Evolutionary conservation across 2,888 invertebrate species (phyloP).

Genomic region (Chrysolina haemoptera): DNA sequence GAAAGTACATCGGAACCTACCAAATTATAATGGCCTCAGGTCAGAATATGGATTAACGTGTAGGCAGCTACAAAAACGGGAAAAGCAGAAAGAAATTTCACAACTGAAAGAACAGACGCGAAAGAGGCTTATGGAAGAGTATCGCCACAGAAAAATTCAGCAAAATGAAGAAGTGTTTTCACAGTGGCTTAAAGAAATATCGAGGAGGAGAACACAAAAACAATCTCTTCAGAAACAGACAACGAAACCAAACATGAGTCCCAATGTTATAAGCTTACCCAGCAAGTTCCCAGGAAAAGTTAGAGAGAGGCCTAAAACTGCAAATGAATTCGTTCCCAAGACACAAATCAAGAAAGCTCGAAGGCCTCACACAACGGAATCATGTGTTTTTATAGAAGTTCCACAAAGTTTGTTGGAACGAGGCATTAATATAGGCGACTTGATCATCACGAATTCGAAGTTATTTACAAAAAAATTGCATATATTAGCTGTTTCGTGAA

Average conservation of each 20-base stretch:
- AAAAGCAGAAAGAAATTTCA: constrained; percentile 66
- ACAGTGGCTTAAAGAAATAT: constrained; percentile 70
- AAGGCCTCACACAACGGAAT: constrained; percentile 61
- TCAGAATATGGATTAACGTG: constrained; percentile 73
- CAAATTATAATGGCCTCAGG: constrained; percentile 71
- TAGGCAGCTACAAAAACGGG: constrained; percentile 69
- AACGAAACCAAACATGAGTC: constrained; percentile 47
- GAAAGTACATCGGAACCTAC: constrained; percentile 65
- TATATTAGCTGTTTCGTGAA: constrained; percentile 31
- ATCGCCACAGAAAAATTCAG: constrained; percentile 61
- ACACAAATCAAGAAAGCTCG: constrained; percentile 53
- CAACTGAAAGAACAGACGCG: constrained; percentile 68
- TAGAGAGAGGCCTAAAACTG: constrained; percentile 63
- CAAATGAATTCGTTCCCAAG: constrained; percentile 58
- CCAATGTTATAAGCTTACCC: constrained; percentile 55
- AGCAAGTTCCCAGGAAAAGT: constrained; percentile 46
- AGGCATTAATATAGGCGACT: constrained; percentile 63
- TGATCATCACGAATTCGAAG: constrained; percentile 59
- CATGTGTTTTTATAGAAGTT: constrained; percentile 65
- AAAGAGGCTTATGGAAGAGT: constrained; percentile 68
- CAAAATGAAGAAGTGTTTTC: constrained; percentile 73
- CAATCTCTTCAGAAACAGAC: constrained; percentile 21
- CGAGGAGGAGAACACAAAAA: constrained; percentile 54
- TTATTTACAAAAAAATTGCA: constrained; percentile 58
- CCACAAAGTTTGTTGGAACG: constrained; percentile 59